Evolutionary conservation across 2,113 vertebrate species (phyloP).

Genomic region (Platichthys flesus): DNA sequence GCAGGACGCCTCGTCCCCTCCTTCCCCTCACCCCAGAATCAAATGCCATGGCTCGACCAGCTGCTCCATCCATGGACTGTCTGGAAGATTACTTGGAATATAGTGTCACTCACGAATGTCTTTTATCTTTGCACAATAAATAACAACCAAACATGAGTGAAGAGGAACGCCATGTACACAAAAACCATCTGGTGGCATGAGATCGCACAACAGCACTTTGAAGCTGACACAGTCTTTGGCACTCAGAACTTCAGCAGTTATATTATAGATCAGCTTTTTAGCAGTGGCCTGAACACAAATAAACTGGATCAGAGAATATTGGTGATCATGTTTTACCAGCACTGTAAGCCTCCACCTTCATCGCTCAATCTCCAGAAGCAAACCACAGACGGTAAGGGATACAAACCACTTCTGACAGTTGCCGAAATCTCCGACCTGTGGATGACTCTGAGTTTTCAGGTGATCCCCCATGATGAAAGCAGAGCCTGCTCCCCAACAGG

Average conservation of each 20-base stretch:
- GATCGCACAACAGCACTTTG: conserved; percentile 47
- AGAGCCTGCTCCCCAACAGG: not conserved
- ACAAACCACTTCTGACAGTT: not conserved
- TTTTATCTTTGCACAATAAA: conserved; percentile 73
- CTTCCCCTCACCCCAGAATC: conserved; percentile 44
- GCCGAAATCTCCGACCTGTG: no score
- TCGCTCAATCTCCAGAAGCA: not conserved
- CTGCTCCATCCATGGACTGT: conserved; percentile 64
- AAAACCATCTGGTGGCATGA: conserved; percentile 47
- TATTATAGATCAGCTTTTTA: conserved; percentile 9
- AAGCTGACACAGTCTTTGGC: conserved; percentile 54
- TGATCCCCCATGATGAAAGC: not conserved
- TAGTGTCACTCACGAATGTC: conserved; percentile 65
- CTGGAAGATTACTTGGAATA: conserved; percentile 51
- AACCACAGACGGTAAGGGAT: not conserved
- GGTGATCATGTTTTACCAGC: not conserved
- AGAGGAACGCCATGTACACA: conserved; percentile 36
- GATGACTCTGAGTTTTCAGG: no score
- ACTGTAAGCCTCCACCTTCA: no score
- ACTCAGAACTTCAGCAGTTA: not conserved
- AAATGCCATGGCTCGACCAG: conserved; percentile 70
- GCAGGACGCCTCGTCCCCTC: conserved; percentile 37
- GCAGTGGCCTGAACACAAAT: not conserved
- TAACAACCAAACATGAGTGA: conserved; percentile 65
- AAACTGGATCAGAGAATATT: conserved; percentile 5